These are phyloP conservation scores for Lochmaea capreae DNA, from an alignment of 2,888 invertebrate species.

Conservation along the genomic window DNA sequence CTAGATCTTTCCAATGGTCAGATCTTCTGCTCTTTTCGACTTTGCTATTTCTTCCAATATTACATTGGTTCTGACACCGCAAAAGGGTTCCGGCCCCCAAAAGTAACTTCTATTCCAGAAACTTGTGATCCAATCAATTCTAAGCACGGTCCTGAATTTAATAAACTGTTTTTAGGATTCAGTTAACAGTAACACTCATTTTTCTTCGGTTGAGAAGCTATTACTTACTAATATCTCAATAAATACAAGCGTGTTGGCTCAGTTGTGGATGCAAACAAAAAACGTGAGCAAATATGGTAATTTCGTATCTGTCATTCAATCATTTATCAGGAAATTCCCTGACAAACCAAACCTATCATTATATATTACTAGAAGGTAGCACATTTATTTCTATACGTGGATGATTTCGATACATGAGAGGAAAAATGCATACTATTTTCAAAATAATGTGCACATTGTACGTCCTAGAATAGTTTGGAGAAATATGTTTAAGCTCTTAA, in stretches of 20 bases:
- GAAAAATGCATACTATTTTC: neutral
- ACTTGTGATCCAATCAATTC: neutral
- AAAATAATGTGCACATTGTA: neutral
- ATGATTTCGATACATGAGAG: neutral
- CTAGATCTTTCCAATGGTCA: no score
- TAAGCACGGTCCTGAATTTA: slow-evolving; percentile 8
- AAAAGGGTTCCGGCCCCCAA: no score
- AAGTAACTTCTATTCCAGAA: no score
- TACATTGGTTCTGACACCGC: no score
- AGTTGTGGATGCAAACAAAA: slow-evolving; percentile 30
- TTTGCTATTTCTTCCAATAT: no score
- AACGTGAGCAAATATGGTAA: slow-evolving; percentile 25
- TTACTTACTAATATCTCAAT: slow-evolving; percentile 40
- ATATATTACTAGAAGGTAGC: slow-evolving; percentile 2
- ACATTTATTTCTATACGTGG: neutral
- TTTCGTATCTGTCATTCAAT: slow-evolving; percentile 26
- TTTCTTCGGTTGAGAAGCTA: slow-evolving; percentile 35
- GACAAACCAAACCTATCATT: slow-evolving; percentile 18
- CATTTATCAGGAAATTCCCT: slow-evolving; percentile 21
- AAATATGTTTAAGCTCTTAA: no score
- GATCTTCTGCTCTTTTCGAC: no score
- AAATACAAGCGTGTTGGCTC: slow-evolving; percentile 36
- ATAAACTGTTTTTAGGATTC: slow-evolving; percentile 21
- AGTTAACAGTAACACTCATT: slow-evolving; percentile 37
- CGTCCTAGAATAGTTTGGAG: no score